Percentiles rank a stretch among this genome's conserved stretches.
Evolutionary conservation across 1,140 invertebrate genomes (phyloP).

Genomic region (Papilio dardanus): DNA sequence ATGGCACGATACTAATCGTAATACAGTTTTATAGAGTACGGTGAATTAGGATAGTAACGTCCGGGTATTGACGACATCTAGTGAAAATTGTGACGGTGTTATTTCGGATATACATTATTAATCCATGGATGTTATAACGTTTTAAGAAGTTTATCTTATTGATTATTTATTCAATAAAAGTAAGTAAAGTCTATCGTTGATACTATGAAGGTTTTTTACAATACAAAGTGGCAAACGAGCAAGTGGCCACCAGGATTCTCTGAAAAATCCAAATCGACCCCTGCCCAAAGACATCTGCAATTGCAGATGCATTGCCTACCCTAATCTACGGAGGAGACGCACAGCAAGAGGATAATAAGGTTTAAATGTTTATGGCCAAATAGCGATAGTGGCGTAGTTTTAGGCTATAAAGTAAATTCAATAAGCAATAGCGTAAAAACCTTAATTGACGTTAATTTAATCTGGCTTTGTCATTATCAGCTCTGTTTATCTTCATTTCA

Average conservation of each 20-base stretch:
- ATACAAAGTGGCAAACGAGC: too few relatives aligned
- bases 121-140: not conserved
- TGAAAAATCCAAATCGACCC: too few relatives aligned
- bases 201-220: too few relatives aligned
- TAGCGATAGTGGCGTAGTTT: too few relatives aligned
- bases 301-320: too few relatives aligned
- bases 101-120: not conserved
- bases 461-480: not conserved
- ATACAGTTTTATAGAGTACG: conserved; percentile 18
- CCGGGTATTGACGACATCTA: conserved; percentile 7
- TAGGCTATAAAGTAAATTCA: not conserved
- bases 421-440: not conserved
- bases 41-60: not conserved
- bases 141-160: not conserved
- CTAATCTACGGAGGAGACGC: too few relatives aligned
- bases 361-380: not conserved
- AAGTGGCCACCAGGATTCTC: too few relatives aligned
- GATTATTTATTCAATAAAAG: too few relatives aligned
- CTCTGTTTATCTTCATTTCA: not conserved
- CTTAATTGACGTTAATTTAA: not conserved
- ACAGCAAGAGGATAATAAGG: too few relatives aligned
- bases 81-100: not conserved
- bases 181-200: too few relatives aligned
- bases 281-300: too few relatives aligned
- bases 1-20: conserved; percentile 25